Percentiles rank a stretch among this genome's conserved stretches.
phyloP scores from a whole-genome alignment of 2,888 invertebrate species.

The Diabrotica balteata region DNA sequence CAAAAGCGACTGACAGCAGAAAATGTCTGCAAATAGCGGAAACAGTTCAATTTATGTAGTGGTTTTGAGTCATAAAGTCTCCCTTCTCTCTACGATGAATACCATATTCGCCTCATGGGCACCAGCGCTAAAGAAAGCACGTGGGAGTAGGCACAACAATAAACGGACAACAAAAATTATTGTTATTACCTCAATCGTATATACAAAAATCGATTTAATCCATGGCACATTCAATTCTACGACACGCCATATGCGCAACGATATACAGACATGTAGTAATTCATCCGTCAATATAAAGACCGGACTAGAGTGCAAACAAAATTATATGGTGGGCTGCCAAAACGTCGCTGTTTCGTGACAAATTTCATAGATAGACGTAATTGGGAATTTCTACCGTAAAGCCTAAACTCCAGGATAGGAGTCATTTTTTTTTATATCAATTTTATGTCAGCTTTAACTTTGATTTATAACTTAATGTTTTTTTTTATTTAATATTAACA shows the following conservation, averaged over 20 bases:
- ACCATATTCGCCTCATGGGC: no score
- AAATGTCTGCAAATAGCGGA: no score
- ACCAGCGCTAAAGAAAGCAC: no score
- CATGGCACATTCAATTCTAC: constrained; percentile 13
- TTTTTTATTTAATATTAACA: no score
- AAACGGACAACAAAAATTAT: constrained; percentile 9
- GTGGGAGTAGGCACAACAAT: background rate
- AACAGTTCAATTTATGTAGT: no score
- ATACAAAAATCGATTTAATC: constrained; percentile 20
- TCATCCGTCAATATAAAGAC: constrained; percentile 14
- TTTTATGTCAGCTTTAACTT: no score
- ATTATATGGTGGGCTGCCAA: constrained; percentile 25
- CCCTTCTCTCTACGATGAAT: no score
- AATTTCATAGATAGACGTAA: constrained; percentile 25
- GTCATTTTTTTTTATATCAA: no score
- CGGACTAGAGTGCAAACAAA: constrained; percentile 10
- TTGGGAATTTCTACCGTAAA: constrained; percentile 12
- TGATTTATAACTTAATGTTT: no score
- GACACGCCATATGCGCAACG: constrained; percentile 13
- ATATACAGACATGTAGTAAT: constrained; percentile 19
- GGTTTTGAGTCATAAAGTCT: no score
- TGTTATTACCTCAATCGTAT: constrained; percentile 13
- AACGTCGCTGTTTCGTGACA: constrained; percentile 26
- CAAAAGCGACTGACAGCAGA: no score
- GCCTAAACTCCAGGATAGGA: background rate